Evolutionary conservation across 2,113 vertebrate genomes (phyloP).

Genomic region (Sinocyclocheilus anophthalmus): DNA sequence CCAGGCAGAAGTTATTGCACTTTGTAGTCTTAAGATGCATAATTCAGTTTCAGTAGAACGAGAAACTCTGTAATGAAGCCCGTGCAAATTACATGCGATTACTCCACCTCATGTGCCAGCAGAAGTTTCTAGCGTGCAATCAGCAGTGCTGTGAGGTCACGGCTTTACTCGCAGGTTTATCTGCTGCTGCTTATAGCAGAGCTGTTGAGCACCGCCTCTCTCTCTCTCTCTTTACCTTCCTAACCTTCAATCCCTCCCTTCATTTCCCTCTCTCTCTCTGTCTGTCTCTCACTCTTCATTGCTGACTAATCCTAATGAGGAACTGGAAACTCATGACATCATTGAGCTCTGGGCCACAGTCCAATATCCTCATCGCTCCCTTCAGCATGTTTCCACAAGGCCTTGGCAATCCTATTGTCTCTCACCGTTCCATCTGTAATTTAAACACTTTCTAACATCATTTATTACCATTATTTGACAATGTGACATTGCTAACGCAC

Average conservation of each 20-base stretch:
- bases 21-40: slow-evolving; percentile 92
- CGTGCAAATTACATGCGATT: background rate
- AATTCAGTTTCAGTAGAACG: slow-evolving; percentile 39
- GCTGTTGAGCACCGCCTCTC: slow-evolving; percentile 21
- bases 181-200: slow-evolving; percentile 47
- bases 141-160: background rate
- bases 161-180: slow-evolving; percentile 22
- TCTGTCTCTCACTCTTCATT: slow-evolving; percentile 28
- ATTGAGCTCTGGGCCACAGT: slow-evolving; percentile 52
- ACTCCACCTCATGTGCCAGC: background rate
- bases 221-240: slow-evolving; percentile 14
- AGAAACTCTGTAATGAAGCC: background rate
- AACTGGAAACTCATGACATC: slow-evolving; percentile 78
- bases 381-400: slow-evolving; percentile 10
- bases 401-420: background rate
- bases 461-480: background rate
- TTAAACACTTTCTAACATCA: background rate
- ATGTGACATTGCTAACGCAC: background rate
- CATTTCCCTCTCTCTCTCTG: background rate
- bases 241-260: background rate
- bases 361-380: slow-evolving; percentile 28
- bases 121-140: background rate
- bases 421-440: background rate
- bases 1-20: slow-evolving; percentile 85
- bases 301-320: slow-evolving; percentile 63